Base-by-base conservation (phyloP, 2,113 vertebrate genomes). In the Clarias macrocephalus region DNA sequence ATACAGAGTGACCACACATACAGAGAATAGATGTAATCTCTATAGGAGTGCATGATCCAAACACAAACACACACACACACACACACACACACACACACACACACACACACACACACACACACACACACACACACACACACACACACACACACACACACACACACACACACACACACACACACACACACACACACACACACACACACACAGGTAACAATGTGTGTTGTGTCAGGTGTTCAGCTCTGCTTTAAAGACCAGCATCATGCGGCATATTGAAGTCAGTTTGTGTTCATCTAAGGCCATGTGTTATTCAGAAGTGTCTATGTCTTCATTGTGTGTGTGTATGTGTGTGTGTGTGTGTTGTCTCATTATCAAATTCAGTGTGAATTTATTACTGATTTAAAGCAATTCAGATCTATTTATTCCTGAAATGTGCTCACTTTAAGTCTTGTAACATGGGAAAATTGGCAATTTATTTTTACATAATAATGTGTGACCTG, bases 291-390 rank as follows among this genome's bases (percentile, higher is more conserved):
- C 77, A n/a, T 33, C 48, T 81, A 48, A 89, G 72, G 54, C 30
- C 77, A 82, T 89, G 42, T 48, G 83, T 86, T 73, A 88, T 84
- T 85, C 63, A 89, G 52, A 52, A 18, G 68, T 42, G 79, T 76
- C 62, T 77, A 59, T 30, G 42, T 79, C 12, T 73, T 37, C 63
- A 68, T 28, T 37, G 33, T 37, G 2, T 37, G 30, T 73, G 54
- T 85, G 10, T 85, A 16, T 65, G n/a, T 62, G 76, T 42, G 7
- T 70, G 48, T n/a, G 63, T 77, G 85, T 88, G 76, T 56, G 21
- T n/a, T 25, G 30, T 33, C 75, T 87, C 75, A 84, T 84, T 85
- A 85, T 85, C 60, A 77, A 62, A 65, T 56, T 65, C 76, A 59
- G 85, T 48, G 54, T 66, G 37, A 23, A 80, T 80, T 52, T 25